phyloP scores from a whole-genome alignment of 2,888 invertebrate species.

The Abrostola tripartita region DNA sequence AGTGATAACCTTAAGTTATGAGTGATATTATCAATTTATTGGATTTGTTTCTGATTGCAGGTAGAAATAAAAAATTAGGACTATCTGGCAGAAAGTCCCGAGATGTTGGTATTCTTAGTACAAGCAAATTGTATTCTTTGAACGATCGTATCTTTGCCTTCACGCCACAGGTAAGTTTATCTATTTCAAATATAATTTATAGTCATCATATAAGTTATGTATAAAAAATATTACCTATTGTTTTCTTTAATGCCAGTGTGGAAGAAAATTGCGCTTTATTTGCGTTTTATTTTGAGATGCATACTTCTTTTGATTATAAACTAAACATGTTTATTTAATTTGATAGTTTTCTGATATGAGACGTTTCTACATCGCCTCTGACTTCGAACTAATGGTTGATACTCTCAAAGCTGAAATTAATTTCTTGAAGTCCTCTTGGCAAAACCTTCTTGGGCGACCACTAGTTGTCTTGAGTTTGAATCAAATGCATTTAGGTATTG shows the following conservation, averaged over 20 bases:
- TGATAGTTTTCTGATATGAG: constrained; percentile 98
- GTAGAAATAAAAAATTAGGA: constrained; percentile 97
- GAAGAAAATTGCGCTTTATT: constrained; percentile 12
- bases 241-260: background rate
- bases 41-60: constrained; percentile 82
- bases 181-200: background rate
- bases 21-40: background rate
- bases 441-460: constrained; percentile 98
- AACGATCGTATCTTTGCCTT: constrained; percentile 99
- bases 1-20: no score
- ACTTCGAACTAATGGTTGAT: constrained; percentile 99
- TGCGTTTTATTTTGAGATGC: constrained; percentile 2
- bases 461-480: constrained; percentile 96
- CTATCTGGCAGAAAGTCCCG: constrained; percentile 98
- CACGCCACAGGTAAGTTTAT: constrained; percentile 95
- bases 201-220: background rate
- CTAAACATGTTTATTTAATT: constrained; percentile 65
- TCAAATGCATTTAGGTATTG: constrained; percentile 95
- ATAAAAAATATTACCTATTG: background rate
- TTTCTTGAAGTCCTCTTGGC: constrained; percentile 99
- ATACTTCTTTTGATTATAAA: constrained; percentile 26
- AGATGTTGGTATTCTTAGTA: constrained; percentile 99
- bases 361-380: constrained; percentile 99
- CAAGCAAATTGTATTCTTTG: constrained; percentile 98
- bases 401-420: constrained; percentile 98